These are phyloP conservation scores for Corythucha ciliata DNA, from an alignment of 2,888 invertebrate genomes.

Conservation along the genomic window DNA sequence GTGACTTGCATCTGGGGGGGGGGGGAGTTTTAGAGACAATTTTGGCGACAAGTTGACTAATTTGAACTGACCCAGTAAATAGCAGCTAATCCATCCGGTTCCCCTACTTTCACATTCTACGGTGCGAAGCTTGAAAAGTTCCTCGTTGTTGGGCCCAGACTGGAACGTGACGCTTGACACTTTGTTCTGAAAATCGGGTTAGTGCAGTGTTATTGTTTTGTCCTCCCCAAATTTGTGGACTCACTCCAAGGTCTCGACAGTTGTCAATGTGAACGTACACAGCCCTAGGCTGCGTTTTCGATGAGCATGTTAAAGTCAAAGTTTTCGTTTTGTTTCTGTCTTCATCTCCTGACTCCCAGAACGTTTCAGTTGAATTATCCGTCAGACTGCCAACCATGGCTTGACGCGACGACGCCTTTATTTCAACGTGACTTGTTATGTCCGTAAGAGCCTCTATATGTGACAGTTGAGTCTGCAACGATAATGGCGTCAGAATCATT, in stretches of 20 bases:
- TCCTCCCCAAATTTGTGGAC: constrained; percentile 42
- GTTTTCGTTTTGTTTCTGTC: constrained; percentile 87
- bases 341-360: constrained; percentile 98
- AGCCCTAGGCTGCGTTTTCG: constrained; percentile 57
- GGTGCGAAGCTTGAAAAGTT: constrained; percentile 66
- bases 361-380: constrained; percentile 93
- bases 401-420: constrained; percentile 84
- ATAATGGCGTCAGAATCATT: constrained; percentile 8
- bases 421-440: constrained; percentile 63
- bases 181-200: constrained; percentile 61
- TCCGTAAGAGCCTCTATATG: constrained; percentile 61
- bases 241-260: constrained; percentile 78
- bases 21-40: not conserved
- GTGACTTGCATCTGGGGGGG: constrained; percentile 44
- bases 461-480: constrained; percentile 41
- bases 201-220: constrained; percentile 3
- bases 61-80: constrained; percentile 53
- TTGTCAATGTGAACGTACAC: constrained; percentile 90
- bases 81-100: constrained; percentile 86
- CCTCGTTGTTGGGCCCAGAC: constrained; percentile 72
- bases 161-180: constrained; percentile 76
- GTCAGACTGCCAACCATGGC: constrained; percentile 88
- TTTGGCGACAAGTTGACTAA: not conserved
- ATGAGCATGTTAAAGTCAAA: constrained; percentile 58
- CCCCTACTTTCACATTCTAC: constrained; percentile 77